phyloP scores from a whole-genome alignment of 2,797 vertebrate genomes.

The Phyllotis vaccarum region DNA sequence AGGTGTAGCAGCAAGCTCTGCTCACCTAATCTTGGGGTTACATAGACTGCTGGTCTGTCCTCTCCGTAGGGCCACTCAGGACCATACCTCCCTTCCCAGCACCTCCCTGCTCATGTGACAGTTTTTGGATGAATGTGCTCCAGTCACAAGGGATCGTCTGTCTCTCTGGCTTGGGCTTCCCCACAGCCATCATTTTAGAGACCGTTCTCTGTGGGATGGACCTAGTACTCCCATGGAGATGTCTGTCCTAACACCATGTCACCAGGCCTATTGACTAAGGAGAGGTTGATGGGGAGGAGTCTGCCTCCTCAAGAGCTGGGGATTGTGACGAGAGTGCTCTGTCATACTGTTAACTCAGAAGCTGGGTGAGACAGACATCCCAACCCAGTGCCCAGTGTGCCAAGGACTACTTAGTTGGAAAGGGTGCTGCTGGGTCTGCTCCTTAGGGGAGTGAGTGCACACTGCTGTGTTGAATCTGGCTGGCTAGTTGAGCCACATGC shows the following conservation, averaged over 20 bases:
- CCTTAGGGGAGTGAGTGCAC: background rate
- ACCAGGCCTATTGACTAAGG: too few relatives aligned
- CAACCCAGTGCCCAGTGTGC: background rate
- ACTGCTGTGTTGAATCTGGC: background rate
- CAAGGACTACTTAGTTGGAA: background rate
- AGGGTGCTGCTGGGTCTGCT: background rate
- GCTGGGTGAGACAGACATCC: background rate
- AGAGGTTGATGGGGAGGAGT: background rate
- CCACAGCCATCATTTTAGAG: background rate
- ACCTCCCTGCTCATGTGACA: background rate
- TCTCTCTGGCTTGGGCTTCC: background rate
- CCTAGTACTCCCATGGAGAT: fast-evolving
- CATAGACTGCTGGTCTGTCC: background rate
- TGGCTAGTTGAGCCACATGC: background rate
- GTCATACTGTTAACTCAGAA: background rate
- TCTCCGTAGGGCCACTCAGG: fast-evolving
- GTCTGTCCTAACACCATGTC: background rate
- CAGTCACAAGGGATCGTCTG: fast-evolving
- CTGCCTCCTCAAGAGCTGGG: background rate
- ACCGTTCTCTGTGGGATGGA: background rate
- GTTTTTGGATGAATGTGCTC: background rate
- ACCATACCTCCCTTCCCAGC: background rate
- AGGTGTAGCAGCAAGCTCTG: background rate
- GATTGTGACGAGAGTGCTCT: too few relatives aligned
- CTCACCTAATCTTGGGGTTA: fast-evolving